Evolutionary conservation across 1,140 invertebrate species (phyloP), one percentile per base, ranked within the genome.

Genomic region (Drosophila nigrodunni): DNA sequence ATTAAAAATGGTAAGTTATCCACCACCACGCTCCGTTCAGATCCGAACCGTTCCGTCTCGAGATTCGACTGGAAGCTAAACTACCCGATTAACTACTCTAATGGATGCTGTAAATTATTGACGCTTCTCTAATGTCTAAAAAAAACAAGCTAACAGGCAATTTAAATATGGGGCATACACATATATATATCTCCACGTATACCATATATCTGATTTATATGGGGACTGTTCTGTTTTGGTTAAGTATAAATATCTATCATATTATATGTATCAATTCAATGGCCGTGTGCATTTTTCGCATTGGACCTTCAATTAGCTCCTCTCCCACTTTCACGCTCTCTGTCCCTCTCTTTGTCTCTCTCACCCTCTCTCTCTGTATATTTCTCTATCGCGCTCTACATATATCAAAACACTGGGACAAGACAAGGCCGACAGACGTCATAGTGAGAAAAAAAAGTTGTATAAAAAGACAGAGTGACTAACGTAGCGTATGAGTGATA

Each of bases 1-100:
- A 91, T 82, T 37, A 91, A 91, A 60, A 86, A 80, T 60, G 90
- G 90, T 92, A 85, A 92, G 90, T 92, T 43, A n/a, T 37, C 50
- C n/a, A n/a, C 57, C 61, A 67, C 25, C 25, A 13, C 59, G 21
- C 25, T n/a, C 52, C 21, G 39, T 34, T 58, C 49, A 18, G n/a
- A 25, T 15, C 15, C 15, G 15, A 15, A 21, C 18, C 18, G 18
- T 21, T 30, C 25, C 25, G 25, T 30, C 25, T 30, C 58, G 43
- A 30, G 21, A 25, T 41, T 59, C 62, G 58, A 72, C 47, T 58
- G 58, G 65, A 65, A 62, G 52, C 66, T 68, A 80, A 76, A 60
- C 61, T 70, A 66, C 82, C 78, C 73, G 79, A 88, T 88, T 87
- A 87, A 87, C 82, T 78, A 61, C 82, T 74, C 85, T 47, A 82